Evolutionary conservation across 2,797 vertebrate genomes (phyloP).

Genomic region (Pseudocheirus occidentalis): DNA sequence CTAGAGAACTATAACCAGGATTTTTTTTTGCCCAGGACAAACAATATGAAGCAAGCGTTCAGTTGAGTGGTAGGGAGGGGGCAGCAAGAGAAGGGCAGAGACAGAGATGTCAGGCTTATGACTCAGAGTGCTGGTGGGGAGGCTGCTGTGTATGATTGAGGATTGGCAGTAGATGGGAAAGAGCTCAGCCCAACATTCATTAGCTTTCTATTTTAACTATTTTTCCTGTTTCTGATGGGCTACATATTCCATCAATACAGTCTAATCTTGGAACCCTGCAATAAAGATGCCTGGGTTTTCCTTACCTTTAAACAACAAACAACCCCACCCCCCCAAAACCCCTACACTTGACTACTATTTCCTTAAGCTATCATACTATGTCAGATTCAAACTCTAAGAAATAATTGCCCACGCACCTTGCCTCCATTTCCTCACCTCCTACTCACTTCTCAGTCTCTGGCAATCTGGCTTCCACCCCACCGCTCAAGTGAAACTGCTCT

Average conservation of each 20-base stretch:
- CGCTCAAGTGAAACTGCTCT: not conserved
- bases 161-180: not conserved
- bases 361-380: not conserved
- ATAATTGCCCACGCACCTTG: not conserved
- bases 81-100: not conserved
- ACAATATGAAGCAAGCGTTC: not conserved
- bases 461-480: not conserved
- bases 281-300: not conserved
- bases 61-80: not conserved
- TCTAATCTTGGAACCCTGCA: not conserved
- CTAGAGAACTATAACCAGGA: not conserved
- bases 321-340: not conserved
- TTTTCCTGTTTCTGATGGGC: not conserved
- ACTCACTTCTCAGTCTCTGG: not conserved
- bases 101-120: not conserved
- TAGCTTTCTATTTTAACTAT: not conserved
- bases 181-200: not conserved
- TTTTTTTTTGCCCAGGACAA: not conserved
- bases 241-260: not conserved
- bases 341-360: not conserved
- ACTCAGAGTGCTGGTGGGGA: not conserved
- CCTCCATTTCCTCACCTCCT: not conserved
- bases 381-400: not conserved
- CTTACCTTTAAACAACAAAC: not conserved
- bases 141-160: not conserved